These are phyloP conservation scores for Dipus sagitta DNA, from an alignment of 2,797 vertebrate genomes.

Conservation along the genomic window DNA sequence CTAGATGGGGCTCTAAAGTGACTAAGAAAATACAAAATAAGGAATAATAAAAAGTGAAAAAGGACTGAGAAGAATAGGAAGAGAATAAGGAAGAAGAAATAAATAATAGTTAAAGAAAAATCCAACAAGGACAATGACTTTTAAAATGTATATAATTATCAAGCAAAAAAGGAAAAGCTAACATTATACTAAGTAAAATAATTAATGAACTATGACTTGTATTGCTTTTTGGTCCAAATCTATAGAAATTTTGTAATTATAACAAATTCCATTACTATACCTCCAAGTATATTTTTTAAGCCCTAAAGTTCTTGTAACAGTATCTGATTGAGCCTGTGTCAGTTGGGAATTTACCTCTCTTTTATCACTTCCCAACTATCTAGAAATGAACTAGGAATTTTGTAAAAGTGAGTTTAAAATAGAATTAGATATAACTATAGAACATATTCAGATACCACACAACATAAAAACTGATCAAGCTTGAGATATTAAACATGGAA, in stretches of 20 bases:
- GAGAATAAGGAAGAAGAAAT: not conserved
- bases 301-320: too few relatives aligned
- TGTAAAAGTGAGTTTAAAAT: too few relatives aligned
- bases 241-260: too few relatives aligned
- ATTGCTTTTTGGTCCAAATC: not conserved
- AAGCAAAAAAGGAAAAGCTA: not conserved
- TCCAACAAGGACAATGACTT: not conserved
- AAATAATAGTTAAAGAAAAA: not conserved
- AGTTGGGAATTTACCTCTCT: too few relatives aligned
- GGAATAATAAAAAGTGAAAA: not conserved
- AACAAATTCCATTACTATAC: too few relatives aligned
- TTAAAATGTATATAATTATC: not conserved
- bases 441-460: not conserved
- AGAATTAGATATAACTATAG: not conserved
- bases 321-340: too few relatives aligned
- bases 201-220: not conserved
- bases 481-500: not conserved
- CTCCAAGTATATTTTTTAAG: too few relatives aligned
- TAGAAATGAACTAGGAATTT: too few relatives aligned
- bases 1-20: not conserved
- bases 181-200: not conserved
- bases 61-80: not conserved
- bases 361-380: too few relatives aligned
- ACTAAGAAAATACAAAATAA: conserved; percentile 1
- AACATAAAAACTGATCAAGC: conserved; percentile 1